These are phyloP conservation scores for Trachemys scripta DNA, from an alignment of 2,113 vertebrate species.

Conservation along the genomic window DNA sequence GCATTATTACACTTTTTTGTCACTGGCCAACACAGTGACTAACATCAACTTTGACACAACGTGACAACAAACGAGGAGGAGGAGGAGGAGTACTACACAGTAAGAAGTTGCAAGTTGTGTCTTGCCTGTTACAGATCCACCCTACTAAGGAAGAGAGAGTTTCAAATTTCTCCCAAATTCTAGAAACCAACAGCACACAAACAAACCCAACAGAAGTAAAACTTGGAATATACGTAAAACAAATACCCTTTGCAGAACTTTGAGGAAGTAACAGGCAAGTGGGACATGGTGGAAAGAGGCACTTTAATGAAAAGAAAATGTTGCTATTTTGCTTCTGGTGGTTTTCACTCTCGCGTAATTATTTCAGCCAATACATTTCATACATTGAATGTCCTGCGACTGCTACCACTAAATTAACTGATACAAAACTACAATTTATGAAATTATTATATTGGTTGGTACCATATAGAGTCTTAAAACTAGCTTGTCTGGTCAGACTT, in stretches of 20 bases:
- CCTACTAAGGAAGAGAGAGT: background rate
- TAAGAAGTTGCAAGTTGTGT: background rate
- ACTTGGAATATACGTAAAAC: background rate
- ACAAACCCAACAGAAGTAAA: background rate
- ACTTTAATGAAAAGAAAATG: background rate
- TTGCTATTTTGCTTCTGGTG: background rate
- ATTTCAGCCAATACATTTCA: background rate
- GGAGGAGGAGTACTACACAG: background rate
- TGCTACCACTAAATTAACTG: background rate
- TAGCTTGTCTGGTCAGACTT: background rate
- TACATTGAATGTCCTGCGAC: background rate
- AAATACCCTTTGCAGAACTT: background rate
- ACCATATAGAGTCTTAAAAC: background rate
- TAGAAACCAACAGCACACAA: background rate
- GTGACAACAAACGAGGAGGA: background rate
- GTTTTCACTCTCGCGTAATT: rapidly evolving
- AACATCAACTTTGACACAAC: background rate
- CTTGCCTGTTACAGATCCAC: background rate
- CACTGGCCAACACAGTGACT: background rate
- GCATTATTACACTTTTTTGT: background rate
- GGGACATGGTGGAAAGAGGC: background rate
- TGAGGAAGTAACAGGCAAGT: background rate
- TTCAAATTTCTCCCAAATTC: background rate
- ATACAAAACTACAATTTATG: background rate
- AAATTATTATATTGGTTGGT: background rate